A percentile compares a stretch with the other conserved stretches of the same genome.
These are phyloP conservation scores for Zhuqinia jingwanae DNA, from an alignment of 2,888 invertebrate species.

Conservation along the genomic window DNA sequence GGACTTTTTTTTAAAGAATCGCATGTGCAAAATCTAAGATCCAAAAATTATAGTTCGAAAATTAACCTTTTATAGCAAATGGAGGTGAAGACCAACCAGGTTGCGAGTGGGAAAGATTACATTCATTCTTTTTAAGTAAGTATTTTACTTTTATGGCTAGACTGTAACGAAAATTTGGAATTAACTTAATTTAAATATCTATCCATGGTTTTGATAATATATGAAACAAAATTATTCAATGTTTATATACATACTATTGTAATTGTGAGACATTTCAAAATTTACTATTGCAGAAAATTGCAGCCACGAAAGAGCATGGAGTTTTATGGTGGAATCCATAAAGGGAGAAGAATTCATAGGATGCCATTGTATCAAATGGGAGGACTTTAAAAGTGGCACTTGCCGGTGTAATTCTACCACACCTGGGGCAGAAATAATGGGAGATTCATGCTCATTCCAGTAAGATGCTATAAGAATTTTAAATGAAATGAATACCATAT, in stretches of 20 bases:
- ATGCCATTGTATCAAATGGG: conserved; percentile 73
- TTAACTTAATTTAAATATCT: too few species aligned
- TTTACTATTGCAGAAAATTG: conserved; percentile 70
- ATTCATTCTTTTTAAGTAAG: conserved; percentile 64
- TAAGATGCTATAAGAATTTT: conserved; percentile 43
- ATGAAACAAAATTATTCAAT: too few species aligned
- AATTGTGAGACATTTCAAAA: too few species aligned
- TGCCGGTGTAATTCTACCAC: conserved; percentile 60
- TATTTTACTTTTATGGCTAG: too few species aligned
- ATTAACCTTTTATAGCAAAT: conserved; percentile 41
- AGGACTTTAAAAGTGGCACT: conserved; percentile 48
- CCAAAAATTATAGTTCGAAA: too few species aligned
- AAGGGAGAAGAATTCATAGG: conserved; percentile 72
- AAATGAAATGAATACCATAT: too few species aligned
- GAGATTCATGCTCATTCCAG: conserved; percentile 71
- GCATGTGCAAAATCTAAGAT: too few species aligned
- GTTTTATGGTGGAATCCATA: conserved; percentile 69
- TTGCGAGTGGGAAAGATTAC: conserved; percentile 69
- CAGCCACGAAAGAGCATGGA: conserved; percentile 71
- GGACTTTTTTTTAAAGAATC: too few species aligned
- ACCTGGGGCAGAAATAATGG: conserved; percentile 68
- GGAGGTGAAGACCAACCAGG: conserved; percentile 72
- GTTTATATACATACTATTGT: too few species aligned
- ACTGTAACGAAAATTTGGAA: too few species aligned
- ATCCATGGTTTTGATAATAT: too few species aligned